Evolutionary conservation across 1,140 invertebrate genomes (phyloP).

Genomic region (Polypedilum pembai): DNA sequence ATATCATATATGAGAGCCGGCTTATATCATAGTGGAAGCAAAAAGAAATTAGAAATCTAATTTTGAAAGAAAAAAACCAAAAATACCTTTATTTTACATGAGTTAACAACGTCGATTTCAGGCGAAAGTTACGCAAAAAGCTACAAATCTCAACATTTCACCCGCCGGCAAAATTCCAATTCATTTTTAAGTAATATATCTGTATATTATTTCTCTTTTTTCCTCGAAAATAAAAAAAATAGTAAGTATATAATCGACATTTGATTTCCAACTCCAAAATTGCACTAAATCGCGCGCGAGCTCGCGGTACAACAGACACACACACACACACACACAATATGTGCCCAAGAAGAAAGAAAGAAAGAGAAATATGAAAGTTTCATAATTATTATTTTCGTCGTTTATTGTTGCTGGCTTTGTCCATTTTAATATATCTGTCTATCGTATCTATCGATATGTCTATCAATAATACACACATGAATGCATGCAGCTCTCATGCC

Average conservation of each 20-base stretch:
- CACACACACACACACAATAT: not conserved
- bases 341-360: not conserved
- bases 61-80: not conserved
- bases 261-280: constrained; percentile 25
- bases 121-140: constrained; percentile 16
- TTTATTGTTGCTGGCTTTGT: constrained; percentile 7
- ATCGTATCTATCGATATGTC: not conserved
- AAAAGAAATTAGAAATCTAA: constrained; percentile 20
- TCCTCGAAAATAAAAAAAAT: not conserved
- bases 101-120: not conserved
- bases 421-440: constrained; percentile 14
- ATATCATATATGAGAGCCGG: too few species aligned
- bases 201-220: not conserved
- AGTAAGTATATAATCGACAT: not conserved
- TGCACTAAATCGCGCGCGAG: constrained; percentile 20
- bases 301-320: not conserved
- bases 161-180: not conserved
- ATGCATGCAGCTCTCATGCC: not conserved
- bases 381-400: constrained; percentile 28
- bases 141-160: not conserved
- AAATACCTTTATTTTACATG: not conserved
- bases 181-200: constrained; percentile 9
- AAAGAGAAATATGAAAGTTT: constrained; percentile 26
- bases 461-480: not conserved
- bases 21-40: not conserved